Evolutionary conservation across 2,888 invertebrate genomes (phyloP), one percentile per base, ranked within the genome.

Genomic region (Therioaphis trifolii): DNA sequence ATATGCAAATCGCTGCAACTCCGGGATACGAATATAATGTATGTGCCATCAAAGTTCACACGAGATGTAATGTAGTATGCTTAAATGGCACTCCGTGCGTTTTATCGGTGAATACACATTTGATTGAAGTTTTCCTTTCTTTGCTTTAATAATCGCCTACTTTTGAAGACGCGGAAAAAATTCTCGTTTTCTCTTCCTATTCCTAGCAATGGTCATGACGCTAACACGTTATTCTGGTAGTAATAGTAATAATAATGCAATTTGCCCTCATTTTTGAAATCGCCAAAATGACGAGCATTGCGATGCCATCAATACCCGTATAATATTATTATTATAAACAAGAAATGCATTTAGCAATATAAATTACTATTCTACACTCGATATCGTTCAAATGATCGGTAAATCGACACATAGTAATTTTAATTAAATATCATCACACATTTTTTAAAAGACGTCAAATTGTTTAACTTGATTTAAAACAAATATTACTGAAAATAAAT

Each of bases 101-200:
- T 55, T 0, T 55, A n/a, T 1, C 12, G 18, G 18, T 3, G n/a
- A n/a, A n/a, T n/a, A n/a, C n/a, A n/a, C n/a, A n/a, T n/a, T n/a
- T n/a, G 55, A 55, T n/a, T n/a, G n/a, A n/a, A 55, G 21, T 55
- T 55, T 55, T 55, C 55, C 72, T 29, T 49, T 49, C 49, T 52
- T 29, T 29, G 29, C 72, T 49, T 24, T 27, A 49, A 49, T 49
- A 71, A 71, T 49, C 49, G 46, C 46, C 46, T 49, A 71, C 71
- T 27, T 18, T 21, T 9, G 21, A 12, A 58, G 7, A 4, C 29
- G 27, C 5, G 4, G n/a, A 52, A 2, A 52, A 52, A 55, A 55
- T 52, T 49, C 12, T 2, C 12, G 75, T 75, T 75, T 75, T 75
- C 75, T 58, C 75, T 75, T 58, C 75, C 40, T 75, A 75, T 40